phyloP scores from a whole-genome alignment of 2,113 vertebrate species.

The Thamnophis sirtalis region DNA sequence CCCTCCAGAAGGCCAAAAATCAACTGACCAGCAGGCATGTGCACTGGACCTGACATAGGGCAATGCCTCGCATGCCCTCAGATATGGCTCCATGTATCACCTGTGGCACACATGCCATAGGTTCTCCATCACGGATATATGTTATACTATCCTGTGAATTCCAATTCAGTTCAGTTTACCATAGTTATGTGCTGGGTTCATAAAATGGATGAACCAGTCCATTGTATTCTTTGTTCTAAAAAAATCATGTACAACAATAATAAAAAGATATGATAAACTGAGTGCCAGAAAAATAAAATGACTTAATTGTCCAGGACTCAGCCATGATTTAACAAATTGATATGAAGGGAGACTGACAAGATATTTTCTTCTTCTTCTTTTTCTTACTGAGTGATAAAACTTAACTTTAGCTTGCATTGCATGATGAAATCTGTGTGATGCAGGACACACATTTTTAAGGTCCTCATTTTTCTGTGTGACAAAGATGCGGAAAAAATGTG shows the following conservation, averaged over 20 bases:
- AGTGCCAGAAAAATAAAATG: background rate
- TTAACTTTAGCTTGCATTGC: background rate
- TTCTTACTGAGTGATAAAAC: background rate
- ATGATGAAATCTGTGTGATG: background rate
- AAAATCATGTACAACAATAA: background rate
- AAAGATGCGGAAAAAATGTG: slow-evolving; percentile 32
- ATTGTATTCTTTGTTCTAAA: background rate
- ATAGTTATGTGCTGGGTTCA: background rate
- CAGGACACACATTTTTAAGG: slow-evolving; percentile 18
- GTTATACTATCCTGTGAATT: background rate
- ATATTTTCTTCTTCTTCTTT: background rate
- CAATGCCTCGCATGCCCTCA: too few species aligned
- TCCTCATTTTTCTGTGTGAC: slow-evolving; percentile 2
- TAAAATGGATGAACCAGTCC: background rate
- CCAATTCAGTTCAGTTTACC: background rate
- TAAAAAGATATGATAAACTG: background rate
- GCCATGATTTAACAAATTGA: background rate
- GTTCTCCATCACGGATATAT: background rate
- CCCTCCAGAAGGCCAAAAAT: too few species aligned
- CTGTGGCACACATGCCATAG: too few species aligned
- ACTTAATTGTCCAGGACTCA: background rate
- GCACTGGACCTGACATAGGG: too few species aligned
- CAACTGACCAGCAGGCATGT: too few species aligned
- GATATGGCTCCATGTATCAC: too few species aligned
- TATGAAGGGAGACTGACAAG: background rate